These are phyloP conservation scores for Alouatta palliata DNA, from an alignment of 2,113 vertebrate genomes.

Conservation along the genomic window DNA sequence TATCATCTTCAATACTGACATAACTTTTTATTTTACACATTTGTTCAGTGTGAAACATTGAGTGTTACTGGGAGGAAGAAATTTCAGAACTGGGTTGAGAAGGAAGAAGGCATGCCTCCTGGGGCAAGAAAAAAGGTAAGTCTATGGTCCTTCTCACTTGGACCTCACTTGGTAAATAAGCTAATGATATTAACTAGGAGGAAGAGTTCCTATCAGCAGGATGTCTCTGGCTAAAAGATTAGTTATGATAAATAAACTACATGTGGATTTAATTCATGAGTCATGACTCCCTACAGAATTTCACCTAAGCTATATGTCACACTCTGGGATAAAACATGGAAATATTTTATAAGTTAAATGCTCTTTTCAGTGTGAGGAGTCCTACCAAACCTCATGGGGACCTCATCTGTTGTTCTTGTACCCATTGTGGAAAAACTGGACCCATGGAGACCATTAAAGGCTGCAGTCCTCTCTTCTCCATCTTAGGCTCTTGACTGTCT, in stretches of 20 bases:
- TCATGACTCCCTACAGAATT: neutral
- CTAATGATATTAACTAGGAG: neutral
- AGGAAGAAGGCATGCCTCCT: neutral
- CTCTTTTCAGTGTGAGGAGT: neutral
- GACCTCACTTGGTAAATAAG: neutral
- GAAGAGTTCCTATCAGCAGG: neutral
- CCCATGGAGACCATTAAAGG: fast-evolving
- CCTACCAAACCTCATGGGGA: neutral
- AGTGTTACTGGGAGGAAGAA: neutral
- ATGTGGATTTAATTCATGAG: neutral
- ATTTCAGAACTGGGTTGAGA: neutral
- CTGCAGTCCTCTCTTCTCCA: neutral
- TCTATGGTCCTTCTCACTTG: neutral
- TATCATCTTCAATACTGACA: neutral
- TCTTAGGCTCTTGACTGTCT: neutral
- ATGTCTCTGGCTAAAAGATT: neutral
- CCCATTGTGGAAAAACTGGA: neutral
- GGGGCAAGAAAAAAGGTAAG: neutral
- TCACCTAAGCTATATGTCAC: neutral
- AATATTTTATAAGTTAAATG: neutral
- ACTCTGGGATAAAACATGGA: neutral
- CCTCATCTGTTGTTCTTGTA: neutral
- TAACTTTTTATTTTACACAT: neutral
- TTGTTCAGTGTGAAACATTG: neutral
- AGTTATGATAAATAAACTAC: neutral